These are phyloP conservation scores for Aleiodes sp. DNA, from an alignment of 1,140 invertebrate genomes.

Conservation along the genomic window DNA sequence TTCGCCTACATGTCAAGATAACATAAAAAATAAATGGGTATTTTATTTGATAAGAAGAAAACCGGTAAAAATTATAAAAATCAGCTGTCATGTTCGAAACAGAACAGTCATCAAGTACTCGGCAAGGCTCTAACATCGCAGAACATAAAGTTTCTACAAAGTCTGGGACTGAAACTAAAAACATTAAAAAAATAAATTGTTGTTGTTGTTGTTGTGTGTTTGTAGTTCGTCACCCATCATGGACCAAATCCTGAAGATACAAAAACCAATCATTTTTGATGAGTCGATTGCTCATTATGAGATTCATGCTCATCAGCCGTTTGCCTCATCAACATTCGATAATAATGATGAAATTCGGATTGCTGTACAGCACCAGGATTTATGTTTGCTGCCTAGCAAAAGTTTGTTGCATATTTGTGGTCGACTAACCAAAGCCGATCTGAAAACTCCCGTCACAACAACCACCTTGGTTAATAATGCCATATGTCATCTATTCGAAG, in stretches of 20 bases:
- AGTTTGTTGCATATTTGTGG: conserved; percentile 53
- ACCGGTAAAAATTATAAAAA: neutral
- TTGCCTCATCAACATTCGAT: neutral
- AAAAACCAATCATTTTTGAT: conserved; percentile 36
- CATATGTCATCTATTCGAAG: conserved; percentile 58
- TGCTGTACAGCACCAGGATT: conserved; percentile 50
- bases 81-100: neutral
- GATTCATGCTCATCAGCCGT: conserved; percentile 40
- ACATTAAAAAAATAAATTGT: neutral
- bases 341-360: conserved; percentile 13
- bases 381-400: conserved; percentile 46
- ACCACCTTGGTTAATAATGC: conserved; percentile 54
- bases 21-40: neutral
- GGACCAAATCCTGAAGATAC: conserved; percentile 38
- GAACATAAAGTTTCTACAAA: neutral
- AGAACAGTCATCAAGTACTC: neutral
- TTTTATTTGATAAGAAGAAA: neutral
- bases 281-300: conserved; percentile 52
- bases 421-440: conserved; percentile 39
- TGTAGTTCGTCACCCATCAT: conserved; percentile 15
- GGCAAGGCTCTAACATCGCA: neutral
- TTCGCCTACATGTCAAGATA: neutral
- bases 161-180: neutral
- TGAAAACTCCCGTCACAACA: neutral
- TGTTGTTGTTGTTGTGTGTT: neutral